Conservation (phyloP, 2,888 invertebrate species). For the Teinopalpus imperialis region DNA sequence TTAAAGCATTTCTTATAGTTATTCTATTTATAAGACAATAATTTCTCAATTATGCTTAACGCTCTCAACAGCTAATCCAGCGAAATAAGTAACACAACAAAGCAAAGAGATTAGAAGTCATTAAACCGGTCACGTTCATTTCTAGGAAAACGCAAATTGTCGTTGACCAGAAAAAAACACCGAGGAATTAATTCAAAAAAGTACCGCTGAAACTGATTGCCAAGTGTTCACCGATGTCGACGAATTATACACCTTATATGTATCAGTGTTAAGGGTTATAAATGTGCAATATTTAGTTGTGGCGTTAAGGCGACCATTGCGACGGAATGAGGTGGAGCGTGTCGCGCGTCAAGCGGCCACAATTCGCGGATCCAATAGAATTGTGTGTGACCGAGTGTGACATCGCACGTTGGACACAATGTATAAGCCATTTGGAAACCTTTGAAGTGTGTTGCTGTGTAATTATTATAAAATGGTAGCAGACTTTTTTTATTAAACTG, state of each 20-base stretch:
- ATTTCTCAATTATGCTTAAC: not conserved
- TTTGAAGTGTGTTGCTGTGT: not conserved
- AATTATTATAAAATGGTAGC: too few relatives aligned
- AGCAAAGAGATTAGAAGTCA: conserved; percentile 44
- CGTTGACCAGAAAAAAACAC: conserved; percentile 53
- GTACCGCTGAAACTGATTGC: conserved; percentile 44
- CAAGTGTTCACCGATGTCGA: conserved; percentile 3
- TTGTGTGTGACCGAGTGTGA: conserved; percentile 32
- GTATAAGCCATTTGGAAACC: conserved; percentile 10
- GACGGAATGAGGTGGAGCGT: conserved; percentile 34
- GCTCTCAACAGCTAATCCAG: conserved; percentile 6
- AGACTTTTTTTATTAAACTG: too few relatives aligned
- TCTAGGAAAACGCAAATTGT: conserved; percentile 59
- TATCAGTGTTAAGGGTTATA: not conserved
- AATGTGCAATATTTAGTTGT: not conserved
- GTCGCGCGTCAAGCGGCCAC: conserved; percentile 29
- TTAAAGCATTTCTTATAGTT: too few relatives aligned
- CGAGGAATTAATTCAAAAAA: conserved; percentile 69
- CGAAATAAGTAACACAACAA: conserved; percentile 15
- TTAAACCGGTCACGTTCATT: conserved; percentile 55
- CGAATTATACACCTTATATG: conserved; percentile 30
- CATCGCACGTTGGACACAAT: conserved; percentile 28
- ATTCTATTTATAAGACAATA: too few relatives aligned
- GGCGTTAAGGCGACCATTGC: conserved; percentile 19
- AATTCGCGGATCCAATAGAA: conserved; percentile 30